Conservation (phyloP, 2,888 invertebrate genomes). For the Lycophotia porphyrea region DNA sequence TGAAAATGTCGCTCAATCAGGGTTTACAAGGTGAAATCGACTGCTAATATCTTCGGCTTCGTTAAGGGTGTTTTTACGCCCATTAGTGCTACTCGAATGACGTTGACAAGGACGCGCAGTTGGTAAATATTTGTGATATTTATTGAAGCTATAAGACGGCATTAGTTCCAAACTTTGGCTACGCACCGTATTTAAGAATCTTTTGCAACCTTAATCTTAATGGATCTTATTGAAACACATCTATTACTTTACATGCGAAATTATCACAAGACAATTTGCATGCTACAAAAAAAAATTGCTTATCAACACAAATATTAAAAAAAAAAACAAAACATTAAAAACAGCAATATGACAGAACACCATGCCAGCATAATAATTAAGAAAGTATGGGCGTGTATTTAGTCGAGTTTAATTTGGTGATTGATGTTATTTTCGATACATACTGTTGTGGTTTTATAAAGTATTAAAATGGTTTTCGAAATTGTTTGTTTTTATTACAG, state of each 20-base stretch:
- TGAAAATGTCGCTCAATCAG: no score
- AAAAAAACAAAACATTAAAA: neutral
- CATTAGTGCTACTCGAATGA: neutral
- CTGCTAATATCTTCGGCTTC: no score
- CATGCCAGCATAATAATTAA: conserved; percentile 2
- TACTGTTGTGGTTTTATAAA: neutral
- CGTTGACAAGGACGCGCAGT: neutral
- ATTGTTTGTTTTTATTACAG: neutral
- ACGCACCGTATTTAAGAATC: neutral
- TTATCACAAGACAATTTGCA: neutral
- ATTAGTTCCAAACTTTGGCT: no score
- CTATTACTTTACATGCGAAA: conserved; percentile 1
- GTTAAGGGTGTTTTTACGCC: neutral
- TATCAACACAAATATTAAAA: no score
- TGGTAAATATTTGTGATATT: neutral
- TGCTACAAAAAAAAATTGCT: neutral
- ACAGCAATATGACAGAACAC: neutral
- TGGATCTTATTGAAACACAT: neutral
- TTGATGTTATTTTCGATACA: neutral
- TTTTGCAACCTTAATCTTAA: neutral
- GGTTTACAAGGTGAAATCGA: no score
- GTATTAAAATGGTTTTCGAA: neutral
- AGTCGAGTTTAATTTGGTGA: neutral
- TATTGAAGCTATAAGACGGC: neutral
- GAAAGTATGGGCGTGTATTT: neutral